A percentile compares a stretch with the other conserved stretches of the same genome.
Conservation (phyloP, 2,113 vertebrate species). For the Chauna torquata region DNA sequence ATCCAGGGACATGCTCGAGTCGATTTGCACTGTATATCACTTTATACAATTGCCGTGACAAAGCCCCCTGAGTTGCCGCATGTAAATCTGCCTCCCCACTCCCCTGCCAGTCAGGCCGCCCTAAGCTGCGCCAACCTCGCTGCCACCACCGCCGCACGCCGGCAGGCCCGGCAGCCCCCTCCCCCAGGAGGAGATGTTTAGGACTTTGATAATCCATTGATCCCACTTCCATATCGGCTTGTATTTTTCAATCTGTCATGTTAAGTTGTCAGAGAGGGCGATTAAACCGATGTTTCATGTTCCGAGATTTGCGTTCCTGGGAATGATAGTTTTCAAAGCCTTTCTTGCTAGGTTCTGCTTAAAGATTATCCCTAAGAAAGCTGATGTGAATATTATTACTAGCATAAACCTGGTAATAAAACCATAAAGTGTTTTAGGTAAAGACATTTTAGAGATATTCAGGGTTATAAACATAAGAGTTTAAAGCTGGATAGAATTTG, state of each 20-base stretch:
- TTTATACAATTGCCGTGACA: conserved; percentile 89
- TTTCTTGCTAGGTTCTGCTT: conserved; percentile 76
- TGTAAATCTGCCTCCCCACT: conserved; percentile 84
- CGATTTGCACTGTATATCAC: conserved; percentile 88
- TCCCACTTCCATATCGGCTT: conserved; percentile 80
- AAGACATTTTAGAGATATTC: conserved; percentile 76
- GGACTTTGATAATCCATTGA: conserved; percentile 88
- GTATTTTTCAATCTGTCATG: conserved; percentile 80
- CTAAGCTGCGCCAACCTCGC: conserved; percentile 75
- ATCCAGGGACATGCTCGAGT: conserved; percentile 82
- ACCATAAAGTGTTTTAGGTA: conserved; percentile 79
- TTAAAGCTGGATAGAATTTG: conserved; percentile 78
- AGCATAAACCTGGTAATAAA: conserved; percentile 77
- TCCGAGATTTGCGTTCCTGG: conserved; percentile 77
- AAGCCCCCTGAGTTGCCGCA: conserved; percentile 79
- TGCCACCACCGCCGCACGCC: conserved; percentile 46
- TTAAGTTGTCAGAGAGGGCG: conserved; percentile 80
- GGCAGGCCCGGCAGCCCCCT: conserved; percentile 59
- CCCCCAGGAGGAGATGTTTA: conserved; percentile 75
- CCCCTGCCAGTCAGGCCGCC: conserved; percentile 77
- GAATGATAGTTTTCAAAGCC: conserved; percentile 78
- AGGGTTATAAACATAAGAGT: conserved; percentile 77
- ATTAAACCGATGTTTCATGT: conserved; percentile 82
- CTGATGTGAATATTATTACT: conserved; percentile 76
- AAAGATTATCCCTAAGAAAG: conserved; percentile 82